Evolutionary conservation across 2,888 invertebrate genomes (phyloP).

Genomic region (Mythimna loreyi): DNA sequence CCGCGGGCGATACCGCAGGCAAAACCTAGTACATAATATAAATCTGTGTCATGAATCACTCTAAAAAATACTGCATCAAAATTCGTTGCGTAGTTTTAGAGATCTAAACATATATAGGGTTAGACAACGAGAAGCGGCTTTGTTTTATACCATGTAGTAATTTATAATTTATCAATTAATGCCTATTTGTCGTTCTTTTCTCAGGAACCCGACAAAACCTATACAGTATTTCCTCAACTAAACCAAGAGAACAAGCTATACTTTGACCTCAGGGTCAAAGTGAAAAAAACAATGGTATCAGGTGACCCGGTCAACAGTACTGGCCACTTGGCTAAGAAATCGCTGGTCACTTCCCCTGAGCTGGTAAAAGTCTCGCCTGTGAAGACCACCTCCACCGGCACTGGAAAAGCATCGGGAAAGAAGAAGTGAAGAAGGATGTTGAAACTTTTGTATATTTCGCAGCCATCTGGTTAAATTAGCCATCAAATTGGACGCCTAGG

Average conservation of each 20-base stretch:
- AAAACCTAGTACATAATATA: too few species aligned
- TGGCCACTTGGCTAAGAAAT: neutral
- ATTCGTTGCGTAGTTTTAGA: too few species aligned
- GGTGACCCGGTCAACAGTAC: conserved; percentile 64
- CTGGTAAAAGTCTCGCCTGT: fast-evolving
- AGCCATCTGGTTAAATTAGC: too few species aligned
- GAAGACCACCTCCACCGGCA: neutral
- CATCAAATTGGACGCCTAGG: too few species aligned
- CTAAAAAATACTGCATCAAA: too few species aligned
- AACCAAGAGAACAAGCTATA: conserved; percentile 79
- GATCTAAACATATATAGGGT: too few species aligned
- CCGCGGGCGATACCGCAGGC: too few species aligned
- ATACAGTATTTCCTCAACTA: conserved; percentile 79
- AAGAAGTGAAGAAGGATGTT: conserved; percentile 6
- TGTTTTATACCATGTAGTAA: too few species aligned
- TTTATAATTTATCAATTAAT: too few species aligned
- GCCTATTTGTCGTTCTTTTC: neutral
- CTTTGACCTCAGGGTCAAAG: conserved; percentile 70
- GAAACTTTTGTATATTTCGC: too few species aligned
- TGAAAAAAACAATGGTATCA: conserved; percentile 65
- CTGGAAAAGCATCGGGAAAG: neutral
- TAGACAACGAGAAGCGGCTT: too few species aligned
- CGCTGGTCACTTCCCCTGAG: neutral
- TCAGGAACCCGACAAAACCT: conserved; percentile 76
- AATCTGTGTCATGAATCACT: too few species aligned